Percentiles rank a stretch among this genome's conserved stretches.
These are phyloP conservation scores for Dioctria linearis DNA, from an alignment of 2,888 invertebrate species.

Conservation along the genomic window DNA sequence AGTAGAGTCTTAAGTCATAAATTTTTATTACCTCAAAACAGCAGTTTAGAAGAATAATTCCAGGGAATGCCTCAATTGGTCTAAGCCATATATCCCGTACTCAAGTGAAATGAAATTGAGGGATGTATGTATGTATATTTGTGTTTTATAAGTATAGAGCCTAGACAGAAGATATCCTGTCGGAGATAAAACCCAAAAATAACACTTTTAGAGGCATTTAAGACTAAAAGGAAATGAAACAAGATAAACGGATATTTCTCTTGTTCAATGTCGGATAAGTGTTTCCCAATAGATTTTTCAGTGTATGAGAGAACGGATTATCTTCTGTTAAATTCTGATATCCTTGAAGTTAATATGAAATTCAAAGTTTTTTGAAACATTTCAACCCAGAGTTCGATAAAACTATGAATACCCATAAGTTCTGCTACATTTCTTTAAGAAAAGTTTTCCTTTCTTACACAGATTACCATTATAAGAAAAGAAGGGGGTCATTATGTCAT, in stretches of 20 bases:
- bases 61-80: conserved; percentile 1
- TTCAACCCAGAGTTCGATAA: too few relatives aligned
- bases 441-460: too few relatives aligned
- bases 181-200: background rate
- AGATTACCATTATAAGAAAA: too few relatives aligned
- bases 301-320: background rate
- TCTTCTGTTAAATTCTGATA: too few relatives aligned
- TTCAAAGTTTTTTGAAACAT: too few relatives aligned
- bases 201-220: background rate
- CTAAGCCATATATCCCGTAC: conserved; percentile 20
- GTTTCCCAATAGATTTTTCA: background rate
- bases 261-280: background rate
- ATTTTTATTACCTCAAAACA: conserved; percentile 37
- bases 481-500: too few relatives aligned
- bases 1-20: conserved; percentile 26
- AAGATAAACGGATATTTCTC: background rate
- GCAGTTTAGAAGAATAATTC: conserved; percentile 9
- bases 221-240: background rate
- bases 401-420: too few relatives aligned
- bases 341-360: too few relatives aligned
- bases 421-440: too few relatives aligned
- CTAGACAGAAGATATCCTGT: background rate
- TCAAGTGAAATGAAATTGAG: background rate
- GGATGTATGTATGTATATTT: background rate
- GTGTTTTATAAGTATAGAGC: background rate